Conservation (phyloP, 2,888 invertebrate species). For the Mimachlamys varia region DNA sequence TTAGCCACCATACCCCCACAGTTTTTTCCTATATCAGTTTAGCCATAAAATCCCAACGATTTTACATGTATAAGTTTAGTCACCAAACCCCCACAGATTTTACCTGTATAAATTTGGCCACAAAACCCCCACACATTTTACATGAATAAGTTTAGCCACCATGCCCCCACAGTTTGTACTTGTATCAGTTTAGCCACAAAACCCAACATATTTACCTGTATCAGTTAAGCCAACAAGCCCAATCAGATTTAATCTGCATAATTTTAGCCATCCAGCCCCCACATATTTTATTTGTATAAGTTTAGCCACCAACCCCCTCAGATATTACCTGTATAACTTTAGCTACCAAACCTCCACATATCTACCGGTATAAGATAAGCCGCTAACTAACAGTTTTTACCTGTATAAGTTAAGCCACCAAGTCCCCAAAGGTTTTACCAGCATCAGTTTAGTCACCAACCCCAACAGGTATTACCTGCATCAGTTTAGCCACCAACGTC, state of each 20-base stretch:
- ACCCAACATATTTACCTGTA: constrained; percentile 80
- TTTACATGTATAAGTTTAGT: neutral
- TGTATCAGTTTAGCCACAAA: constrained; percentile 83
- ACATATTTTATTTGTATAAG: neutral
- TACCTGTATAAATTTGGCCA: constrained; percentile 83
- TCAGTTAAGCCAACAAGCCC: neutral
- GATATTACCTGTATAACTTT: neutral
- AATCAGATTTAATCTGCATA: neutral
- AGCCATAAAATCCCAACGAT: constrained; percentile 83
- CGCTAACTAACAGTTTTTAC: neutral
- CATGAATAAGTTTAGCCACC: constrained; percentile 79
- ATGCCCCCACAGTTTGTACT: constrained; percentile 58
- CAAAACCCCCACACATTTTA: constrained; percentile 83
- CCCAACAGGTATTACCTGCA: constrained; percentile 83
- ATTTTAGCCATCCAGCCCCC: neutral
- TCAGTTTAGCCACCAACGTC: constrained; percentile 60
- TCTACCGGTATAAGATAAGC: neutral
- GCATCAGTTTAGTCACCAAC: constrained; percentile 83
- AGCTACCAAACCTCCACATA: neutral
- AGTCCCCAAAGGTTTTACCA: constrained; percentile 62
- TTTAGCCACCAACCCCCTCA: neutral
- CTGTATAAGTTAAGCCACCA: neutral
- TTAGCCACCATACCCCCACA: constrained; percentile 50
- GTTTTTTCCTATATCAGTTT: constrained; percentile 81
- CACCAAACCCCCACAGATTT: neutral